Evolutionary conservation across 2,113 vertebrate genomes (phyloP), one percentile per base, ranked within the genome.

Genomic region (Eulemur rufifrons): DNA sequence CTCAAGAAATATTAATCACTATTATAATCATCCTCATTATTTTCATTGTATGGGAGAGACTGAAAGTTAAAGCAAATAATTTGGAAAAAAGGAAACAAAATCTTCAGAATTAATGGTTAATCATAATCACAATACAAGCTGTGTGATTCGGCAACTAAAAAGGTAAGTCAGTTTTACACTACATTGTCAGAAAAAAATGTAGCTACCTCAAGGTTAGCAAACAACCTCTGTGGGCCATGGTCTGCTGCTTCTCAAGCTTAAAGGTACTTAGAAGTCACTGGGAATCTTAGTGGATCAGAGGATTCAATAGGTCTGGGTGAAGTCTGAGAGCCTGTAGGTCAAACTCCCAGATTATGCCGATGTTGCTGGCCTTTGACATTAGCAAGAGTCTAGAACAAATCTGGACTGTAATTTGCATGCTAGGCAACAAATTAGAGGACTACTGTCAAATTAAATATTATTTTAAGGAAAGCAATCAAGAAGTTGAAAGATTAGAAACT

Each of bases 241-340:
- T 37, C 25, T 3, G 0, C 29, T 2, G 12, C 3, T n/a, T 13
- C 25, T 23, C 54, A 15, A 2, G 52, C 59, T 20, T 32, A 2
- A 29, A 29, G 3, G 27, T 34, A 0, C 32, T 0, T 1, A 6
- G 3, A 12, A 63, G 2, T 66, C 42, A 14, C 15, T 5, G 3
- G 39, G 21, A 56, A 3, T 5, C 18, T 18, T 13, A 2, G 1
- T 23, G n/a, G 1, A 9, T 12, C 50, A 42, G 64, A 29, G 5
- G 59, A 20, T 21, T 47, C 27, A 2, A 1, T 1, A 12, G 14
- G 1, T 9, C 23, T 61, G 45, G 13, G 18, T 34, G 21, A 9
- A n/a, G 23, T n/a, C 42, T 39, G 21, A 39, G 3, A 4, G 27
- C 76, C 45, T 42, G 12, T 13, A 2, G 0, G 2, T 25, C 13